Evolutionary conservation across 2,113 vertebrate species (phyloP).

Genomic region (Lanius collurio): DNA sequence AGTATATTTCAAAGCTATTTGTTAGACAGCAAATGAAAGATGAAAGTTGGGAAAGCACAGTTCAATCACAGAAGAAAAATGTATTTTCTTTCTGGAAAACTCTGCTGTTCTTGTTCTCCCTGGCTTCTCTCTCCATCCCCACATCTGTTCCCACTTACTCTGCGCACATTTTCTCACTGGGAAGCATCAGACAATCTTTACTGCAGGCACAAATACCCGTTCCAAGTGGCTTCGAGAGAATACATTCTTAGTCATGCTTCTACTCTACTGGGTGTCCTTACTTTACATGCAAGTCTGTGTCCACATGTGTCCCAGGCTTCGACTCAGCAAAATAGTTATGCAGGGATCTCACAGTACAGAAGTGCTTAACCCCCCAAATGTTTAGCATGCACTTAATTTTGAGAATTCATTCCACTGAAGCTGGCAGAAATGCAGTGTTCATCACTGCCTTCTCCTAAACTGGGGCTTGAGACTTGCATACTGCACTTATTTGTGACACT

Average conservation of each 20-base stretch:
- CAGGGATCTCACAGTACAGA: background rate
- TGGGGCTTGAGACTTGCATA: background rate
- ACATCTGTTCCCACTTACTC: conserved; percentile 61
- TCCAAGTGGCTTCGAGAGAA: conserved; percentile 51
- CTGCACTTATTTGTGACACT: background rate
- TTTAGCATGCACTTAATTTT: background rate
- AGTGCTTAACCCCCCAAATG: background rate
- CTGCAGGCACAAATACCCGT: background rate
- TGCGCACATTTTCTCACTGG: conserved; percentile 38
- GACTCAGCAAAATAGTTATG: background rate
- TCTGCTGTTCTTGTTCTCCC: conserved; percentile 1
- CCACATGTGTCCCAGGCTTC: background rate
- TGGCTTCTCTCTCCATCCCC: background rate
- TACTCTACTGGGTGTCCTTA: conserved; percentile 27
- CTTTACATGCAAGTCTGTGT: background rate
- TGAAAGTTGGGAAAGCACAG: conserved; percentile 50
- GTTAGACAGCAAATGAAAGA: conserved; percentile 55
- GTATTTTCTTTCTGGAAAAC: background rate
- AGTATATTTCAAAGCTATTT: conserved; percentile 47
- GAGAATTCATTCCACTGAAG: background rate
- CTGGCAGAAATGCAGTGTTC: background rate
- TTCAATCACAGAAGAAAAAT: conserved; percentile 52
- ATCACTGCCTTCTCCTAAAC: background rate
- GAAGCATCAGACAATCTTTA: conserved; percentile 39
- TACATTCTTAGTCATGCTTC: conserved; percentile 14